Evolutionary conservation across 1,140 invertebrate genomes (phyloP).

Genomic region (Drosophila sp.): DNA sequence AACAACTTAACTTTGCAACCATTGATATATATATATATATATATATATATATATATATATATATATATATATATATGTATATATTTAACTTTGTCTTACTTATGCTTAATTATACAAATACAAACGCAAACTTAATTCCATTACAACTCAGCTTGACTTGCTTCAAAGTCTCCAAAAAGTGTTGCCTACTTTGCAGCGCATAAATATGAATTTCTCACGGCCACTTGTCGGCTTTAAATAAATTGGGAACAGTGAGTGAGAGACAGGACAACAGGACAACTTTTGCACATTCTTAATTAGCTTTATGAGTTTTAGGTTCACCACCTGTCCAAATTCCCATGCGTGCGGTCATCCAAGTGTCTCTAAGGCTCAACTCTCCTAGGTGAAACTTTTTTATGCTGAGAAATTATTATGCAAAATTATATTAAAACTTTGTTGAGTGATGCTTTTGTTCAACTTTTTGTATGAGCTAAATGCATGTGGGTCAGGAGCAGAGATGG

Average conservation of each 20-base stretch:
- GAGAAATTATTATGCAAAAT: conserved; percentile 75
- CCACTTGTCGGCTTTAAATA: conserved; percentile 66
- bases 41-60: too few relatives aligned
- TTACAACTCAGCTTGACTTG: conserved; percentile 26
- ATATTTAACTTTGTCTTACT: conserved; percentile 20
- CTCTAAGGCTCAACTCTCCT: conserved; percentile 20
- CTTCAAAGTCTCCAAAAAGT: conserved; percentile 2
- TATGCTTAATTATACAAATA: conserved; percentile 40
- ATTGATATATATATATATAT: too few relatives aligned
- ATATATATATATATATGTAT: too few relatives aligned
- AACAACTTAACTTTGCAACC: neutral
- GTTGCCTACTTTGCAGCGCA: conserved; percentile 19
- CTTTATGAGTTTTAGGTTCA: conserved; percentile 70
- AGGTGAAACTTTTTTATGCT: conserved; percentile 37
- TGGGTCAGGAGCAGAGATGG: conserved; percentile 3
- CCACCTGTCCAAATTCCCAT: conserved; percentile 74
- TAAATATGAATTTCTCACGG: conserved; percentile 51
- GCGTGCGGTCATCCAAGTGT: conserved; percentile 69
- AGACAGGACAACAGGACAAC: conserved; percentile 42
- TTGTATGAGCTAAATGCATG: conserved; percentile 24
- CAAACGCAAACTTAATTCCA: conserved; percentile 42
- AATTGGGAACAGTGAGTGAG: conserved; percentile 39
- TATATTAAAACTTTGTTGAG: conserved; percentile 70
- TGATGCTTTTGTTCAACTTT: conserved; percentile 71
- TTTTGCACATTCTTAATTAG: conserved; percentile 81